Evolutionary conservation across 2,113 vertebrate species (phyloP).

Genomic region (Mustela lutreola): DNA sequence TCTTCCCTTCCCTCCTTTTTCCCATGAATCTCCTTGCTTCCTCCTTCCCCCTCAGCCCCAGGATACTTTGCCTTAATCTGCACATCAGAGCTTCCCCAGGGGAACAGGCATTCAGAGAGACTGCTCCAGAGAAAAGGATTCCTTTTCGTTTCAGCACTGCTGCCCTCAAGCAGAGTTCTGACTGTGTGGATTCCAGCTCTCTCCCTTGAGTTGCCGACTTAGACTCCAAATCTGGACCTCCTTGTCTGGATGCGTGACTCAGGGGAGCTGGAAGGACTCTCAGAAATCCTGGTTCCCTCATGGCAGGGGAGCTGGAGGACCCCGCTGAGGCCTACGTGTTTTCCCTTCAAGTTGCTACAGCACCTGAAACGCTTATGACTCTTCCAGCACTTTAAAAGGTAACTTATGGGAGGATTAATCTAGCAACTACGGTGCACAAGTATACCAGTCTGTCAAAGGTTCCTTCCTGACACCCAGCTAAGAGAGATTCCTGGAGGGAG

Average conservation of each 20-base stretch:
- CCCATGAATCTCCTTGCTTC: neutral
- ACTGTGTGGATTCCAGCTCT: neutral
- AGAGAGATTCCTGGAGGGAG: neutral
- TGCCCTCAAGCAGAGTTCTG: conserved; percentile 43
- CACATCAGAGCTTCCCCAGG: neutral
- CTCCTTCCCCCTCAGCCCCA: neutral
- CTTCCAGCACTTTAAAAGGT: neutral
- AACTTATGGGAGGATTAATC: neutral
- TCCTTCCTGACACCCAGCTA: neutral
- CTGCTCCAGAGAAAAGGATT: neutral
- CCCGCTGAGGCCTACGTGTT: neutral
- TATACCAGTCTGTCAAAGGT: neutral
- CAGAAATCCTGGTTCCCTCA: neutral
- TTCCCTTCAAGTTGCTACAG: neutral
- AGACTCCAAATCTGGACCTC: neutral
- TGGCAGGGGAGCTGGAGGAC: neutral
- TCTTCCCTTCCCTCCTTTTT: neutral
- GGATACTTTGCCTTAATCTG: neutral
- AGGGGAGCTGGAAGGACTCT: neutral
- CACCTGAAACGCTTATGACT: neutral
- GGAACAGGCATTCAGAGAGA: neutral
- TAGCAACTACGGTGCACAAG: neutral
- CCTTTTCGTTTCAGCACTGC: neutral
- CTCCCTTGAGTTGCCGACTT: neutral
- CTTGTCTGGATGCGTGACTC: neutral